A percentile compares a stretch with the other conserved stretches of the same genome.
phyloP scores from a whole-genome alignment of 2,888 invertebrate species.

The Prionchulus punctatus region DNA sequence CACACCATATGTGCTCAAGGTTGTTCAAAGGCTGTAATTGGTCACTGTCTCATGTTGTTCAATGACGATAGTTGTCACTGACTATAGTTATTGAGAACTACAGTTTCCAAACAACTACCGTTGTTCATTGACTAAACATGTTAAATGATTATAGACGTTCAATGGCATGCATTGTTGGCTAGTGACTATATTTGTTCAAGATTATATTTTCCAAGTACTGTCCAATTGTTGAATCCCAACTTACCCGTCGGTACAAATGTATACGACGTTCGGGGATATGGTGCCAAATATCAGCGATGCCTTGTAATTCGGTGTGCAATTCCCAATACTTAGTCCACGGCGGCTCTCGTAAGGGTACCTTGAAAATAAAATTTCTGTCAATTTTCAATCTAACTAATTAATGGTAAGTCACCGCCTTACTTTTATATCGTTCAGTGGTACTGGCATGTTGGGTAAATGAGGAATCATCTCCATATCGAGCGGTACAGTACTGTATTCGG shows the following conservation, averaged over 20 bases:
- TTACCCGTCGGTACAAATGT: not conserved
- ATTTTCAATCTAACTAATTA: not conserved
- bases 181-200: no score
- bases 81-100: no score
- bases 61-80: no score
- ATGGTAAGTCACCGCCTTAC: no score
- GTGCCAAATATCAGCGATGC: constrained; percentile 17
- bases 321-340: constrained; percentile 91
- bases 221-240: not conserved
- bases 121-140: no score
- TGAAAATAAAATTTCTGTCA: constrained; percentile 9
- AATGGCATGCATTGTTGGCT: no score
- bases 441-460: constrained; percentile 52
- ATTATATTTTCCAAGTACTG: no score
- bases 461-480: constrained; percentile 73
- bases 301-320: constrained; percentile 37
- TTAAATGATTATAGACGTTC: no score
- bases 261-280: not conserved
- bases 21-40: no score
- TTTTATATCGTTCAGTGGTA: constrained; percentile 53
- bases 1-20: no score
- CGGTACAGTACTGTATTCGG: constrained; percentile 79
- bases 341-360: constrained; percentile 44
- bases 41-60: no score
- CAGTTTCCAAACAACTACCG: no score